Evolutionary conservation across 2,113 vertebrate genomes (phyloP).

Genomic region (Cricetomys ansorgei): DNA sequence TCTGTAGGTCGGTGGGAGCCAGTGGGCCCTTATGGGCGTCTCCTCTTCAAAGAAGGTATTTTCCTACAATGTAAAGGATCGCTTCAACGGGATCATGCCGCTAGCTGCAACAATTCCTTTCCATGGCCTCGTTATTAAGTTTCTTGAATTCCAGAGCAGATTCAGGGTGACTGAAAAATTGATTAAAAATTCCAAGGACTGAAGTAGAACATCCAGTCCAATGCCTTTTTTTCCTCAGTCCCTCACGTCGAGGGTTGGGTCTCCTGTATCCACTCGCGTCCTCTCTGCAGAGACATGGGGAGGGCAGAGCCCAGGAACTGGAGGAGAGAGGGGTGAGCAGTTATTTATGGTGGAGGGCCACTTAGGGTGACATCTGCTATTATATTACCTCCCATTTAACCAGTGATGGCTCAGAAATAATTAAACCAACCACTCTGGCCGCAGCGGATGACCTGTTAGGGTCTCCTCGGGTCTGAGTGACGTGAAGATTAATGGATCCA

Average conservation of each 20-base stretch:
- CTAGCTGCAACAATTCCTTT: slow-evolving; percentile 60
- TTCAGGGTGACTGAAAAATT: slow-evolving; percentile 52
- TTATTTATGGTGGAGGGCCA: slow-evolving; percentile 48
- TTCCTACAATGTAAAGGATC: slow-evolving; percentile 78
- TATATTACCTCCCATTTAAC: slow-evolving; percentile 46
- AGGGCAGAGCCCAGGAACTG: not conserved
- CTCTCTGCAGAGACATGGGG: not conserved
- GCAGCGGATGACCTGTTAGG: not conserved
- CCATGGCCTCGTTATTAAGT: slow-evolving; percentile 55
- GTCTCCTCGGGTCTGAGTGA: slow-evolving; percentile 39
- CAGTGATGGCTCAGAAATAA: slow-evolving; percentile 60
- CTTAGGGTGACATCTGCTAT: not conserved
- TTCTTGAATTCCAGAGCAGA: slow-evolving; percentile 57
- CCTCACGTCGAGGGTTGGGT: not conserved
- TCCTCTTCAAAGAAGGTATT: slow-evolving; percentile 82
- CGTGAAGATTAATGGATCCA: slow-evolving; percentile 54
- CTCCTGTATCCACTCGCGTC: not conserved
- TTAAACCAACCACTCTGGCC: slow-evolving; percentile 41
- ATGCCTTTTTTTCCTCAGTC: not conserved
- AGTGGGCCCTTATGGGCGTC: slow-evolving; percentile 70
- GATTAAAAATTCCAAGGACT: slow-evolving; percentile 57
- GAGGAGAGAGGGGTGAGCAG: not conserved
- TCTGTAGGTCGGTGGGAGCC: slow-evolving; percentile 80
- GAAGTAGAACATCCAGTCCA: slow-evolving; percentile 1
- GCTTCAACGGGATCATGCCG: slow-evolving; percentile 71